Conservation (phyloP, 2,113 vertebrate species). For the Leptobrachium ailaonicum region DNA sequence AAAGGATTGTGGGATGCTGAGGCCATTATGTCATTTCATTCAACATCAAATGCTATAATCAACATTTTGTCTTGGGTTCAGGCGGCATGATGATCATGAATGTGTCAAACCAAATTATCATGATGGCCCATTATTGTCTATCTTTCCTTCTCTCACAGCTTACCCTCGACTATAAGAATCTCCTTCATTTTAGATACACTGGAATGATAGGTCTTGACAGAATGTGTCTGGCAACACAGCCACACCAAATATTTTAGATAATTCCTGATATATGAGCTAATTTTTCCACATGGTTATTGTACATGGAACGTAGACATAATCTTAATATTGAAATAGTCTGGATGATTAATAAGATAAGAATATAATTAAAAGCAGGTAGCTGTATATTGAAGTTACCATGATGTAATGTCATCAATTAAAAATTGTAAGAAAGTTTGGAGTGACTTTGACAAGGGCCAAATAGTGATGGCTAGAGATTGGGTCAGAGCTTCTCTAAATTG, state of each 20-base stretch:
- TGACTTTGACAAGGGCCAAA: too few species aligned
- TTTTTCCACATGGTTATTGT: not conserved
- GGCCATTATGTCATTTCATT: conserved; percentile 35
- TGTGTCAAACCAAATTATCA: conserved; percentile 39
- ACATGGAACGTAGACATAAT: not conserved
- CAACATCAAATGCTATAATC: conserved; percentile 31
- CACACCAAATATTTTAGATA: conserved; percentile 27
- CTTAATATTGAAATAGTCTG: not conserved
- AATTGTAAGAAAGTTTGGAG: too few species aligned
- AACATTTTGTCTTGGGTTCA: conserved; percentile 10
- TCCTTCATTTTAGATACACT: conserved; percentile 6
- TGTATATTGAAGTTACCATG: too few species aligned
- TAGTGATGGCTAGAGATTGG: too few species aligned
- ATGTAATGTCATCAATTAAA: too few species aligned
- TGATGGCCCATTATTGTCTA: conserved; percentile 36
- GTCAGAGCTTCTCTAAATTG: too few species aligned
- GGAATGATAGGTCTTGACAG: conserved; percentile 27
- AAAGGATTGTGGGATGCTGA: conserved; percentile 30
- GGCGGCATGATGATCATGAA: conserved; percentile 16
- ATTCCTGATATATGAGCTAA: conserved; percentile 28
- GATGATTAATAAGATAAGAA: too few species aligned
- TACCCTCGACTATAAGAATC: conserved; percentile 7
- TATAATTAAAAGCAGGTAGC: too few species aligned
- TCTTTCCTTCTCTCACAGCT: conserved; percentile 20
- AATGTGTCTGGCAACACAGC: conserved; percentile 12